Base-by-base conservation (phyloP, 2,113 vertebrate genomes). In the Notarius lentiginosus region DNA sequence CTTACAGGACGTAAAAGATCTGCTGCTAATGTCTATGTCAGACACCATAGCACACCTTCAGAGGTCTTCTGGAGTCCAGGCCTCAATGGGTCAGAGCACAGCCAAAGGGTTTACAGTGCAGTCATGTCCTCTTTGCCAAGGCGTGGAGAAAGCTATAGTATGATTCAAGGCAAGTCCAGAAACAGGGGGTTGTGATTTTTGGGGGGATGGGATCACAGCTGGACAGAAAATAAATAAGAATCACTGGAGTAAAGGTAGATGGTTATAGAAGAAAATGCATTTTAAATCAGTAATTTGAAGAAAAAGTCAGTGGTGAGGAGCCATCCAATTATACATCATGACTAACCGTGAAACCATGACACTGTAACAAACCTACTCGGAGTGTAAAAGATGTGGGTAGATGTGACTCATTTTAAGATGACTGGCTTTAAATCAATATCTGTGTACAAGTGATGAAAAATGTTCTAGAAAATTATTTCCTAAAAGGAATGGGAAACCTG, bases 321-420 rank as follows among this genome's bases (percentile, higher is more conserved):
- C 56, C 53, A n/a, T 56, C 27, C 76, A 79, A 79, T 56, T 58
- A 56, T 56, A 79, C 12, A 56, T 79, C n/a, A 9, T 79, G 76
- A 79, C 53, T 30, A 79, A 56, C 12, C 76, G 11, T 75, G 3
- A 75, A 75, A 22, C 72, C 72, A 58, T 30, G 53, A 18, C n/a
- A 27, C n/a, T 8, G 7, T 24, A 30, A 58, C 27, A 30, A 34
- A 18, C 55, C 77, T 79, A 58, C n/a, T 30, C n/a, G 27, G 30
- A 56, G 27, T 53, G 27, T 79, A 17, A 77, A 56, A 81, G 18
- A 81, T 22, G 56, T 41, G 18, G 79, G 79, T 20, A 41, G 34
- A 24, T 61, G 30, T 61, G 79, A 61, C 30, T 81, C 79, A 61
- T 81, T 47, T 5, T 14, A 20, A 34, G 55, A 79, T 60, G 27